Evolutionary conservation across 1,140 invertebrate genomes (phyloP).

Genomic region (Anastrepha ludens): DNA sequence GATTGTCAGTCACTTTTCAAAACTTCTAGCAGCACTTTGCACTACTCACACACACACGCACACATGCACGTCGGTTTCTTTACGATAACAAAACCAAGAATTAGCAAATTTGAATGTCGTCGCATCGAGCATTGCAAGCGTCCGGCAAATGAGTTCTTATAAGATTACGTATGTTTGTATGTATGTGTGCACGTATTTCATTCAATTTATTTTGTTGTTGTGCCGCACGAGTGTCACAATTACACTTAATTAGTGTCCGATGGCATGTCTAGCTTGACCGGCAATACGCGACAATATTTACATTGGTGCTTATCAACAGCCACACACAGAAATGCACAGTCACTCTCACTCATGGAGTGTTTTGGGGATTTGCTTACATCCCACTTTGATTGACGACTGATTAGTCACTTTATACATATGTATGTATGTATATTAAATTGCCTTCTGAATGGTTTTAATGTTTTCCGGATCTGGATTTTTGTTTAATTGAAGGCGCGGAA

Average conservation of each 20-base stretch:
- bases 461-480: constrained; percentile 4
- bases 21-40: neutral
- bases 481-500: constrained; percentile 11
- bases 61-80: neutral
- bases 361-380: neutral
- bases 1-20: neutral
- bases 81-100: neutral
- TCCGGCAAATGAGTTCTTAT: too few species aligned
- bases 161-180: too few species aligned
- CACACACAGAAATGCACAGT: neutral
- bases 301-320: constrained; percentile 1
- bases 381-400: neutral
- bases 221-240: neutral
- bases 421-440: neutral
- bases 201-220: neutral
- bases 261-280: neutral
- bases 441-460: neutral
- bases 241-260: neutral
- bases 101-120: neutral
- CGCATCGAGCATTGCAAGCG: neutral
- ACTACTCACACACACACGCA: neutral
- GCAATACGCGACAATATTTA: constrained; percentile 19
- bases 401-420: neutral
- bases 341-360: neutral
- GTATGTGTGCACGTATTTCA: neutral